These are phyloP conservation scores for Pterophyllum scalare DNA, from an alignment of 2,113 vertebrate species.

Conservation along the genomic window DNA sequence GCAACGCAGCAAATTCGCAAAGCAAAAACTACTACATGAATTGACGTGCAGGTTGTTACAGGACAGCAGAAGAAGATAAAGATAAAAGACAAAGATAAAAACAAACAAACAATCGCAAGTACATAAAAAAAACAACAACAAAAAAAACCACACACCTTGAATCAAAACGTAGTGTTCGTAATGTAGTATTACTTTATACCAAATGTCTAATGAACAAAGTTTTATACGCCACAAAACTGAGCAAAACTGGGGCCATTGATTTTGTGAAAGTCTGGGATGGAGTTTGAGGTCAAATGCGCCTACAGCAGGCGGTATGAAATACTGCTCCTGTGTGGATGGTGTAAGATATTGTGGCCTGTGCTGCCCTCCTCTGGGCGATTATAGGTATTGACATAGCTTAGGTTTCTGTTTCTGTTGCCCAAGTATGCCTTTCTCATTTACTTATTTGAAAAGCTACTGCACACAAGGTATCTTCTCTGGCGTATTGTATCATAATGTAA, in stretches of 20 bases:
- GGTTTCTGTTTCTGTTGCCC: neutral
- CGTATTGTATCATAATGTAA: neutral
- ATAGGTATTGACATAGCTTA: neutral
- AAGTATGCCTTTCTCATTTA: neutral
- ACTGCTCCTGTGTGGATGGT: neutral
- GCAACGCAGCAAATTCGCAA: neutral
- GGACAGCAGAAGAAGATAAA: neutral
- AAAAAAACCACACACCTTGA: neutral
- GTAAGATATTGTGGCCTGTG: constrained; percentile 53
- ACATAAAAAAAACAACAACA: neutral
- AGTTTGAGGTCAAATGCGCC: constrained; percentile 27
- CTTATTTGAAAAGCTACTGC: neutral
- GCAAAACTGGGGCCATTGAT: neutral
- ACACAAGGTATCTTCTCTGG: neutral
- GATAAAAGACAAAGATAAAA: too few species aligned
- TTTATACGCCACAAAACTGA: neutral
- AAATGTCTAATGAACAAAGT: neutral
- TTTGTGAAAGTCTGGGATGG: neutral
- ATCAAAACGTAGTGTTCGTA: neutral
- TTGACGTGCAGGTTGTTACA: neutral
- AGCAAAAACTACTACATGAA: neutral
- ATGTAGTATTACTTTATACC: too few species aligned
- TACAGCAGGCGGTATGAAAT: neutral
- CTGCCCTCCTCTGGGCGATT: constrained; percentile 50
- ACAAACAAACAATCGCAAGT: too few species aligned